Conservation (phyloP, 92 coral and sea anemone genomes). For the Zoanthus gigantus region DNA sequence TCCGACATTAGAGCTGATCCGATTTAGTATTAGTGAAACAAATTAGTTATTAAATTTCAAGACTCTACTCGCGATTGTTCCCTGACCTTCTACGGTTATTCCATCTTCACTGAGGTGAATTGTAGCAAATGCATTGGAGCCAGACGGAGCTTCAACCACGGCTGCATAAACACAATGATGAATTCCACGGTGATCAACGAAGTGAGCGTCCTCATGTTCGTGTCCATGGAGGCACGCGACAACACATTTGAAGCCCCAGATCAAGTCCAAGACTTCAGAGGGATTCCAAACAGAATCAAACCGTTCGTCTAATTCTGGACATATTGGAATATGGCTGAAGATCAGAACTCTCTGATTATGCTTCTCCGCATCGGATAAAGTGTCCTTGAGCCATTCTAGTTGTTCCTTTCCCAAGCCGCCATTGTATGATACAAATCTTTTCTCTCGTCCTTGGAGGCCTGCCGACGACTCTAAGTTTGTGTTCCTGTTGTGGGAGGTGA, state of each 20-base stretch:
- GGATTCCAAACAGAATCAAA: conserved; percentile 68
- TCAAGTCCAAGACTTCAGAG: conserved; percentile 64
- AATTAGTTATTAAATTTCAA: conserved; percentile 46
- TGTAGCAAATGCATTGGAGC: conserved; percentile 78
- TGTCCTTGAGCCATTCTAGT: conserved; percentile 69
- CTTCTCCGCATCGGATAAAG: conserved; percentile 60
- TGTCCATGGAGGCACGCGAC: conserved; percentile 80
- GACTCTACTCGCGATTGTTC: conserved; percentile 54
- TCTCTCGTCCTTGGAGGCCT: conserved; percentile 65
- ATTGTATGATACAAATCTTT: conserved; percentile 64
- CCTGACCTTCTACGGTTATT: conserved; percentile 74
- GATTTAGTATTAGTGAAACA: not conserved
- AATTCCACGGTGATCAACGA: conserved; percentile 65
- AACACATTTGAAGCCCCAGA: conserved; percentile 67
- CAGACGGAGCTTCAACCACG: conserved; percentile 73
- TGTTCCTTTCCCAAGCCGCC: conserved; percentile 75
- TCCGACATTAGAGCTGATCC: no score
- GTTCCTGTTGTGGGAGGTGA: conserved; percentile 67
- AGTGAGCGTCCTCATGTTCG: conserved; percentile 62
- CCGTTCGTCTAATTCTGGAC: conserved; percentile 44
- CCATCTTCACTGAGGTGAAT: conserved; percentile 67
- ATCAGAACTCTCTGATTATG: conserved; percentile 67
- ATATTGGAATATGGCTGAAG: conserved; percentile 76
- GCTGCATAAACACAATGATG: conserved; percentile 74
- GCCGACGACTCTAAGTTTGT: conserved; percentile 45